phyloP scores from a whole-genome alignment of 92 coral and sea anemone genomes.

The Isaurus tuberculatus region DNA sequence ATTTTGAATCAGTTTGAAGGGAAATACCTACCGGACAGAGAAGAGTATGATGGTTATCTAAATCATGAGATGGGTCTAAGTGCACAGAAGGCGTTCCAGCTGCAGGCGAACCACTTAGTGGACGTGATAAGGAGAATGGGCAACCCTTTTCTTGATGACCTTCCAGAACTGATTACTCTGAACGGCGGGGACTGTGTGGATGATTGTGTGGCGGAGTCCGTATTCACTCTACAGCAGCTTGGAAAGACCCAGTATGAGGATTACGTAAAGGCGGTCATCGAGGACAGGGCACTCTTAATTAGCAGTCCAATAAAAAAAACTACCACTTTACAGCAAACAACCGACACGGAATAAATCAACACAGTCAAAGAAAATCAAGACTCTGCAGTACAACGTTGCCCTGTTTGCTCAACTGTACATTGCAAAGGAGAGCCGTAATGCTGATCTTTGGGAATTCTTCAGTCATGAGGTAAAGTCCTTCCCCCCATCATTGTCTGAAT shows the following conservation, averaged over 20 bases:
- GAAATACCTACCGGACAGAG: conserved; percentile 48
- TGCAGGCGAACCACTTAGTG: conserved; percentile 51
- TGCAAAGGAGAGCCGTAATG: conserved; percentile 64
- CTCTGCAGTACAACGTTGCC: conserved; percentile 55
- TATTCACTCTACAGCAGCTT: conserved; percentile 43
- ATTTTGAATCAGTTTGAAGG: conserved; percentile 56
- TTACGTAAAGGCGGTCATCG: conserved; percentile 55
- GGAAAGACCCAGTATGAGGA: conserved; percentile 67
- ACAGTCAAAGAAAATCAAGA: conserved; percentile 53
- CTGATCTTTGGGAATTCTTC: conserved; percentile 64
- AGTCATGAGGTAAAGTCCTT: conserved; percentile 59
- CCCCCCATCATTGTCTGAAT: conserved; percentile 64
- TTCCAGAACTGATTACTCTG: conserved; percentile 70
- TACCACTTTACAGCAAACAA: conserved; percentile 54
- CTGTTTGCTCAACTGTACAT: conserved; percentile 65
- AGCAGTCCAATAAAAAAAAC: conserved; percentile 65
- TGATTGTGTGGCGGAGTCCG: conserved; percentile 62
- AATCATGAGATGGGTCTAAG: conserved; percentile 62
- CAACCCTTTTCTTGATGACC: conserved; percentile 72
- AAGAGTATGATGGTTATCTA: not conserved
- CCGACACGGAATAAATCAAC: conserved; percentile 52
- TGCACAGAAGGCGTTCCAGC: conserved; percentile 63
- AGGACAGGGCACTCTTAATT: conserved; percentile 55
- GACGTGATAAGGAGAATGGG: conserved; percentile 70
- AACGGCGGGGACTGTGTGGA: conserved; percentile 29